phyloP scores from a whole-genome alignment of 2,113 vertebrate genomes.

The Osmerus mordax region DNA sequence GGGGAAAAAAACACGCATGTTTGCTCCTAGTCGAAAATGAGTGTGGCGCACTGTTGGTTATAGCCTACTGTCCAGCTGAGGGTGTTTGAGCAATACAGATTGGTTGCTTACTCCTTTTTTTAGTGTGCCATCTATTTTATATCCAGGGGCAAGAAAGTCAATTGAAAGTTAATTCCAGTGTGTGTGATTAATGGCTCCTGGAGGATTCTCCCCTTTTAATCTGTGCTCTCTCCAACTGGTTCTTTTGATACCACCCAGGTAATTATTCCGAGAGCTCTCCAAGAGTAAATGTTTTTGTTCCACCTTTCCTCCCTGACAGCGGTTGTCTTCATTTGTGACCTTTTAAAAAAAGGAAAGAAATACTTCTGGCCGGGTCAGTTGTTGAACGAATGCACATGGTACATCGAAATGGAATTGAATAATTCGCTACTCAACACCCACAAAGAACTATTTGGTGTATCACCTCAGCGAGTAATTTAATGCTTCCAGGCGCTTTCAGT shows the following conservation, averaged over 20 bases:
- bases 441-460: no score
- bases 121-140: constrained; percentile 56
- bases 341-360: constrained; percentile 18
- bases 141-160: constrained; percentile 67
- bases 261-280: constrained; percentile 62
- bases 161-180: constrained; percentile 75
- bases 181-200: constrained; percentile 73
- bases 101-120: constrained; percentile 53
- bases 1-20: no score
- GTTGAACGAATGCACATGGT: no score
- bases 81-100: constrained; percentile 53
- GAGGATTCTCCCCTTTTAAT: constrained; percentile 66
- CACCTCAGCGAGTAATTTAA: no score
- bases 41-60: not conserved
- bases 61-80: constrained; percentile 17
- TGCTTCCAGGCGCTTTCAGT: no score
- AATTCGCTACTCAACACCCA: no score
- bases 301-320: constrained; percentile 34
- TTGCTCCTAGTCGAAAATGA: no score
- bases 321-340: constrained; percentile 51
- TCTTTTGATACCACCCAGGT: constrained; percentile 54
- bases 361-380: no score
- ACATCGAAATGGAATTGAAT: no score
- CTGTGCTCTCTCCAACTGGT: constrained; percentile 60
- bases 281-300: constrained; percentile 58